Conservation (phyloP, 2,113 vertebrate species). For the Ailurus styani region DNA sequence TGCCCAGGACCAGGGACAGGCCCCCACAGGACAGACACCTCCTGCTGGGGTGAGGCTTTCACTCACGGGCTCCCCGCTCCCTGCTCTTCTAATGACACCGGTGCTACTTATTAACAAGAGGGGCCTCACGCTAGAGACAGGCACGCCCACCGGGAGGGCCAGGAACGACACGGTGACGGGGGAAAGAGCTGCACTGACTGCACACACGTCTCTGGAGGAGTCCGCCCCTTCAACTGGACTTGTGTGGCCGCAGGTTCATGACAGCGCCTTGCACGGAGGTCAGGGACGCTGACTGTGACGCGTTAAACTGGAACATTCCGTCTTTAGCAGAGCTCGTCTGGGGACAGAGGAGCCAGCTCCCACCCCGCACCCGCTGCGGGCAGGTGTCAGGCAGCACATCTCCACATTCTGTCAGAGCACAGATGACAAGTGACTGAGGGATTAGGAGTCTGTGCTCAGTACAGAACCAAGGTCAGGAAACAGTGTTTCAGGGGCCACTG, state of each 20-base stretch:
- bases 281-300: neutral
- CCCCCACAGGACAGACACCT: too few relatives aligned
- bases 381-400: neutral
- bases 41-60: neutral
- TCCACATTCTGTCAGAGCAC: neutral
- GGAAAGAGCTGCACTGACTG: accelerated
- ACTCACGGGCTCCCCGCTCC: accelerated
- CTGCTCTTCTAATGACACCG: neutral
- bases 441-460: accelerated
- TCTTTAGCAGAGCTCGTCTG: neutral
- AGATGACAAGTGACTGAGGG: accelerated
- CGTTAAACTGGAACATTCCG: neutral
- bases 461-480: neutral
- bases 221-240: neutral
- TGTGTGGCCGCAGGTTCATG: neutral
- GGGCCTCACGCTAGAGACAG: accelerated
- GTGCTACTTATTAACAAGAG: accelerated
- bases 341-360: neutral
- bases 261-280: too few relatives aligned
- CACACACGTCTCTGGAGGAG: accelerated
- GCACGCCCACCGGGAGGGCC: accelerated
- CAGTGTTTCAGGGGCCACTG: neutral
- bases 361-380: neutral
- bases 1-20: neutral
- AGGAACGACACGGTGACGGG: accelerated